Percentiles rank a stretch among this genome's conserved stretches.
These are phyloP conservation scores for Myioborus melanocephalus DNA, from an alignment of 2,797 vertebrate genomes.

Conservation along the genomic window DNA sequence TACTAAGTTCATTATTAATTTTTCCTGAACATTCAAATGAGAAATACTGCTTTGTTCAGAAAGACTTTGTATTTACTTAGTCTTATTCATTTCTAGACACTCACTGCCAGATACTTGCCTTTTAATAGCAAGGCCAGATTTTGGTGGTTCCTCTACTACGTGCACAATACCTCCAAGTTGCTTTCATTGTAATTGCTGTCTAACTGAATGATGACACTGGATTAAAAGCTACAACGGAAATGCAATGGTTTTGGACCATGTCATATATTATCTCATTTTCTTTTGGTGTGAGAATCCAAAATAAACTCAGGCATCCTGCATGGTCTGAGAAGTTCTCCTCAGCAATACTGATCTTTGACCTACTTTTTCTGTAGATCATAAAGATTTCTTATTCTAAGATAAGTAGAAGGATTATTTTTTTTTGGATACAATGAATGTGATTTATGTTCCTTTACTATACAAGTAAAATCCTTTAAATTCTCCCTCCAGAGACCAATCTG, in stretches of 20 bases:
- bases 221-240: slow-evolving; percentile 25
- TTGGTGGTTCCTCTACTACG: not conserved
- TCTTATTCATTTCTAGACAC: not conserved
- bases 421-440: not conserved
- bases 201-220: not conserved
- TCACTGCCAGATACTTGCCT: not conserved
- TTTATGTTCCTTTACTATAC: not conserved
- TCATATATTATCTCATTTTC: not conserved
- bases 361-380: not conserved
- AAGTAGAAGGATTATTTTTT: not conserved
- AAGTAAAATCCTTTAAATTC: slow-evolving; percentile 1
- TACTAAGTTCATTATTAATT: not conserved
- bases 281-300: not conserved
- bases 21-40: not conserved
- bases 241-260: not conserved
- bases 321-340: not conserved
- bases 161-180: not conserved
- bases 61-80: not conserved
- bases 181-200: slow-evolving; percentile 15
- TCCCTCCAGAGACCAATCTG: not conserved
- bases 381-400: not conserved
- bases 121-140: not conserved
- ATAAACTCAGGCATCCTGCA: not conserved
- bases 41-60: not conserved
- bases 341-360: not conserved